Conservation (phyloP, 2,113 vertebrate genomes). For the Cinclus cinclus region DNA sequence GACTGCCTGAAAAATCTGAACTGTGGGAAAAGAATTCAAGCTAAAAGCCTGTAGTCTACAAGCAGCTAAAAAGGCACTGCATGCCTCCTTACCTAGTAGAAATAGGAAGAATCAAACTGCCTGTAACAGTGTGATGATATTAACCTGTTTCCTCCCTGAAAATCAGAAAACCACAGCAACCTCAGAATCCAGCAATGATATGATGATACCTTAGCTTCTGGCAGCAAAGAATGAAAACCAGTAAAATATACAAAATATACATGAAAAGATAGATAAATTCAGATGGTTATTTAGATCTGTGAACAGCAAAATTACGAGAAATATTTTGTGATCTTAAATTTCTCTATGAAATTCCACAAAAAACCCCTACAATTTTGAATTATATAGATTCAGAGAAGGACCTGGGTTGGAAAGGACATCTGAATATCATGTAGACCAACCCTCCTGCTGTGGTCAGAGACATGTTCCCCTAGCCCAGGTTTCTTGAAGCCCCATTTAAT, state of each 20-base stretch:
- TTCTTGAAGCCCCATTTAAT: background rate
- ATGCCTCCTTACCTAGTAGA: background rate
- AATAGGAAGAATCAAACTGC: background rate
- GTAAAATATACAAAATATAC: background rate
- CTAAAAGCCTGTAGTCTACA: background rate
- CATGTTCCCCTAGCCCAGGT: background rate
- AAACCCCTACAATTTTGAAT: background rate
- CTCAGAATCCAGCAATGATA: background rate
- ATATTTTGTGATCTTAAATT: background rate
- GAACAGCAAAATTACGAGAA: background rate
- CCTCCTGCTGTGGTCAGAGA: rapidly evolving
- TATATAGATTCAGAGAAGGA: background rate
- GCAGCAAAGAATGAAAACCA: background rate
- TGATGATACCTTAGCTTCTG: background rate
- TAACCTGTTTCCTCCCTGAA: background rate
- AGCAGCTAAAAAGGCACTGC: background rate
- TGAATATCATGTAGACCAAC: background rate
- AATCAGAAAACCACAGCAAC: background rate
- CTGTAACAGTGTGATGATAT: background rate
- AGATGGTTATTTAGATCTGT: background rate
- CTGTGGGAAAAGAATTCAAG: background rate
- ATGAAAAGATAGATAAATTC: background rate
- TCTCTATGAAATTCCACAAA: background rate
- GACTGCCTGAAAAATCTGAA: background rate
- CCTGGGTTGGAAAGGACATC: background rate